Base-by-base conservation (phyloP, 1,140 invertebrate genomes). In the Catajapyx aquilonaris region DNA sequence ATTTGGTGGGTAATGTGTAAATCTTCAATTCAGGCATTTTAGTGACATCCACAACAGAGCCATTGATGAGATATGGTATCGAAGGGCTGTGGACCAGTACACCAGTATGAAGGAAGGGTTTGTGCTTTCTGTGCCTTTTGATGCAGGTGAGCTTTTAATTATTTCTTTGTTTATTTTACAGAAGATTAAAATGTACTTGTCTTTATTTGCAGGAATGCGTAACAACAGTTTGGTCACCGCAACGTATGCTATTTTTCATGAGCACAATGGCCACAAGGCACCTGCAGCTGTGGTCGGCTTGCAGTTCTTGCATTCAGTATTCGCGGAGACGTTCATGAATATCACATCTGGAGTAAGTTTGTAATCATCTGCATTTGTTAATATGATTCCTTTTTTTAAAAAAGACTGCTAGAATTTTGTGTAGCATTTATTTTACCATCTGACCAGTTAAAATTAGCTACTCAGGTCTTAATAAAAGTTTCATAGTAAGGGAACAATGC, bases 61-160 rank as follows among this genome's bases (percentile, higher is more conserved):
- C 1, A 85, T 81, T 53, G 83, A 94, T 50, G 78, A 84, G 28
- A 66, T 80, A 3, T 94, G 86, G 81, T 94, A 93, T 53, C 78
- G 80, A 52, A 65, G 87, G 40, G 86, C 90, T 1, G 81, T 94
- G 1, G 86, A 93, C 54, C 83, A 88, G 49, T 78, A 87, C 45
- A 56, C 68, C 0, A 67, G 85, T 32, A 80, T 87, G 49, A 74
- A 76, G 0, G 80, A 86, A 44, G 85, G 81, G 48, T 91, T 90
- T 53, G 83, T 90, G 0, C 91, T 81, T 54, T 87, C 84, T 38
- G 81, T 93, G 5, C 83, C 86, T 3, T 87, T 81, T 48, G 71
- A 81, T 50, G 77, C 76, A 44, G 79, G 68, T 64, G 62, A 50
- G 55, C 46, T 16, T 41, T 23, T 38, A 18, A 9, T 20, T 9